phyloP scores from a whole-genome alignment of 2,888 invertebrate genomes.

The Cryptophagus acutangulus region DNA sequence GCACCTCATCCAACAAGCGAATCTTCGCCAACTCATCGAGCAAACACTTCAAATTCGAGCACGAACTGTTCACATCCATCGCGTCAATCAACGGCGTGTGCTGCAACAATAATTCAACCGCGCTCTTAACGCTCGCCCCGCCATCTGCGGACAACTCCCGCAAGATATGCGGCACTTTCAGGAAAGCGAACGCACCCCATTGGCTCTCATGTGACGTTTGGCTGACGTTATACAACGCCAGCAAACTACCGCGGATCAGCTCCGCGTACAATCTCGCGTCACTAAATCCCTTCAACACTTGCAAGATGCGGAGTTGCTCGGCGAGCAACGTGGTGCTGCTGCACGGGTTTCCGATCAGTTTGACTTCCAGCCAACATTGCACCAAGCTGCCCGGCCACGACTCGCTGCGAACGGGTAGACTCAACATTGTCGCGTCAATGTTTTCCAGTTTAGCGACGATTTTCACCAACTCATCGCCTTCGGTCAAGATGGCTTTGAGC shows the following conservation, averaged over 20 bases:
- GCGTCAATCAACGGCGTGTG: conserved; percentile 81
- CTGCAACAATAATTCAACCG: conserved; percentile 79
- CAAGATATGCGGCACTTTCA: conserved; percentile 82
- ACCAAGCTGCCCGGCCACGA: conserved; percentile 39
- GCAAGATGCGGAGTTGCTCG: conserved; percentile 77
- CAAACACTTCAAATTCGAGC: conserved; percentile 80
- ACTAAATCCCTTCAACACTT: conserved; percentile 78
- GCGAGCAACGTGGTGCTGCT: conserved; percentile 76
- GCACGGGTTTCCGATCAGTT: conserved; percentile 80
- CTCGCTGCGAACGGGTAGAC: conserved; percentile 33
- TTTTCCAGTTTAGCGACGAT: conserved; percentile 34
- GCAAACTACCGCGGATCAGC: conserved; percentile 81
- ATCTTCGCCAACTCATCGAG: conserved; percentile 77
- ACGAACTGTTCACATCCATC: conserved; percentile 83
- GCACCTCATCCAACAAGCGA: conserved; percentile 72
- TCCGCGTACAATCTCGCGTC: conserved; percentile 80
- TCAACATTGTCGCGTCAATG: conserved; percentile 34
- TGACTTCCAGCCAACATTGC: conserved; percentile 77
- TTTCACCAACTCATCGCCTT: conserved; percentile 29
- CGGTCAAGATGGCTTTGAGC: conserved; percentile 52
- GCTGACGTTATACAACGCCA: conserved; percentile 82
- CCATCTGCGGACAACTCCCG: conserved; percentile 41
- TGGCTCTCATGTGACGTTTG: conserved; percentile 81
- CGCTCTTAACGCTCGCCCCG: conserved; percentile 59
- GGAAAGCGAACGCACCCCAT: conserved; percentile 91